A percentile compares a stretch with the other conserved stretches of the same genome.
These are phyloP conservation scores for Lomographa bimaculata DNA, from an alignment of 2,888 invertebrate genomes.

Conservation along the genomic window DNA sequence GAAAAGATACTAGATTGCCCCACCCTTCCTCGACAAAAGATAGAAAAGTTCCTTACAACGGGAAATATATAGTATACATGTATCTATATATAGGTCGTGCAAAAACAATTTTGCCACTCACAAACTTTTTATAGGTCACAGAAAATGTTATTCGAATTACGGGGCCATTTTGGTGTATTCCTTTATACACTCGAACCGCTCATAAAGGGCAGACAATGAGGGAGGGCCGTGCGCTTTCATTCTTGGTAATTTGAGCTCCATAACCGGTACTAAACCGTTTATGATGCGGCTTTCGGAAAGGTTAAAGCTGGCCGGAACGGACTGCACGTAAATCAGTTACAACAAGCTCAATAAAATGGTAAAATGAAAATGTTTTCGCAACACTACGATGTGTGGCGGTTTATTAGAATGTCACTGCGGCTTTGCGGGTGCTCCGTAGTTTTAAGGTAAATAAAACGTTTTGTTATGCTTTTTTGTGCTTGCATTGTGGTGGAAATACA, in stretches of 20 bases:
- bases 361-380: slow-evolving; percentile 54
- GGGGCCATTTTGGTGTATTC: slow-evolving; percentile 68
- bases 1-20: slow-evolving; percentile 38
- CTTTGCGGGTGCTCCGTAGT: slow-evolving; percentile 29
- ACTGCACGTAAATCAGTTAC: slow-evolving; percentile 63
- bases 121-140: slow-evolving; percentile 68
- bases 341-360: slow-evolving; percentile 58
- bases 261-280: slow-evolving; percentile 77
- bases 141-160: slow-evolving; percentile 75
- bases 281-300: slow-evolving; percentile 75
- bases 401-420: slow-evolving; percentile 39
- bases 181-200: slow-evolving; percentile 70
- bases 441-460: slow-evolving; percentile 27
- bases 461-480: slow-evolving; percentile 13
- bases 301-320: slow-evolving; percentile 70
- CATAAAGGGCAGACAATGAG: slow-evolving; percentile 74
- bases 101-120: slow-evolving; percentile 59
- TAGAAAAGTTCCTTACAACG: slow-evolving; percentile 48
- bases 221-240: slow-evolving; percentile 64
- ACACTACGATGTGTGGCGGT: slow-evolving; percentile 43
- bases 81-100: slow-evolving; percentile 37
- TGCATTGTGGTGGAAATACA: slow-evolving; percentile 9
- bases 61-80: slow-evolving; percentile 33
- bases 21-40: slow-evolving; percentile 47
- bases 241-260: slow-evolving; percentile 75